Conservation (phyloP, 2,113 vertebrate genomes). For the Myocastor coypus region DNA sequence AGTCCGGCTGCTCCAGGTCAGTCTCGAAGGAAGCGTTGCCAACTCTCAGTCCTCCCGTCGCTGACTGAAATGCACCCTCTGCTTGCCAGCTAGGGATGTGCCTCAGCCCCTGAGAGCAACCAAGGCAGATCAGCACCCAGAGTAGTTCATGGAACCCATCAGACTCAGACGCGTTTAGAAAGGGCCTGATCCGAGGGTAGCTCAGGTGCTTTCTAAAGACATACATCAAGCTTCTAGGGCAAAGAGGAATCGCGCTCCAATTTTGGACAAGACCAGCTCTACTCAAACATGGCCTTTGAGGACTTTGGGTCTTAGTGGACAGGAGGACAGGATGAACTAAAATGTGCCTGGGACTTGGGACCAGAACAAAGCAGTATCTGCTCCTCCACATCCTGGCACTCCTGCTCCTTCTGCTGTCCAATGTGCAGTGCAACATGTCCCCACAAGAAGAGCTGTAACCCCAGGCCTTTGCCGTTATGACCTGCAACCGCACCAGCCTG, state of each 20-base stretch:
- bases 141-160: not conserved
- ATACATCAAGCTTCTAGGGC: not conserved
- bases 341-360: not conserved
- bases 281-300: not conserved
- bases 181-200: not conserved
- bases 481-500: not conserved
- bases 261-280: not conserved
- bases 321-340: not conserved
- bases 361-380: rapidly evolving
- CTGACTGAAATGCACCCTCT: not conserved
- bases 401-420: not conserved
- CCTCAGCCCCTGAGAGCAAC: not conserved
- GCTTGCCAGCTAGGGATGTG: rapidly evolving
- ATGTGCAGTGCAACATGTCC: not conserved
- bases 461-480: too few species aligned
- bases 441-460: too few species aligned
- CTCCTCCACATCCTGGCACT: too few species aligned
- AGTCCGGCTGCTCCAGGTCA: slow-evolving; percentile 27
- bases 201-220: not conserved
- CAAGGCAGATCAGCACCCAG: not conserved
- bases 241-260: not conserved
- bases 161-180: rapidly evolving
- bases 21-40: not conserved
- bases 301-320: not conserved
- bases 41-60: not conserved